phyloP scores from a whole-genome alignment of 2,797 vertebrate species.

The Anabas testudineus region DNA sequence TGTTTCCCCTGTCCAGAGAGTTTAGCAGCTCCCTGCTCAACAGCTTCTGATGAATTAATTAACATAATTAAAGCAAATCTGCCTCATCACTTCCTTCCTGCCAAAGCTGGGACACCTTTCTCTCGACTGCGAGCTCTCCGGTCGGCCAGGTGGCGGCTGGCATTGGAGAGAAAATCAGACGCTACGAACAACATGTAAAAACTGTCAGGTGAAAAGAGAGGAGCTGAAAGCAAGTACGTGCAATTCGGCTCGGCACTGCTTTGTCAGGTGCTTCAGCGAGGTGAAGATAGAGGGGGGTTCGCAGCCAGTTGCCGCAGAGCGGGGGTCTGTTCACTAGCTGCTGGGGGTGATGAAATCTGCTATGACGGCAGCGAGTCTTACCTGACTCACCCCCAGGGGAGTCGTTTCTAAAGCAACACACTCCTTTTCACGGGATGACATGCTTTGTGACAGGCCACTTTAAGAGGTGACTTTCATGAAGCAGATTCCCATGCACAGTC shows the following conservation, averaged over 20 bases:
- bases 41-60: slow-evolving; percentile 83
- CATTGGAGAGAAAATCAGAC: slow-evolving; percentile 60
- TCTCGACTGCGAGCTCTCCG: slow-evolving; percentile 45
- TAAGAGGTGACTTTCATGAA: slow-evolving; percentile 40
- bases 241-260: slow-evolving; percentile 46
- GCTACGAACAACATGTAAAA: slow-evolving; percentile 29
- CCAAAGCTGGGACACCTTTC: slow-evolving; percentile 62
- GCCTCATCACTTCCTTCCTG: slow-evolving; percentile 69
- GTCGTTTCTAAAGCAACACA: slow-evolving; percentile 54
- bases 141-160: slow-evolving; percentile 74
- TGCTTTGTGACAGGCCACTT: slow-evolving; percentile 47
- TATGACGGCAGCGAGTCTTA: slow-evolving; percentile 59
- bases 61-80: slow-evolving; percentile 83
- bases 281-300: slow-evolving; percentile 33
- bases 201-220: slow-evolving; percentile 42
- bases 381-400: slow-evolving; percentile 56
- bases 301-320: slow-evolving; percentile 40
- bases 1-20: slow-evolving; percentile 70
- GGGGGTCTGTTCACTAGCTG: slow-evolving; percentile 55
- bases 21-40: slow-evolving; percentile 74
- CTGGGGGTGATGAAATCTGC: slow-evolving; percentile 70
- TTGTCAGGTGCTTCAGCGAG: slow-evolving; percentile 55
- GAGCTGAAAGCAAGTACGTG: slow-evolving; percentile 49
- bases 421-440: slow-evolving; percentile 50
- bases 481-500: slow-evolving; percentile 16